Percentiles rank a stretch among this genome's conserved stretches.
phyloP scores from a whole-genome alignment of 1,140 invertebrate species.

The Papilio dardanus region DNA sequence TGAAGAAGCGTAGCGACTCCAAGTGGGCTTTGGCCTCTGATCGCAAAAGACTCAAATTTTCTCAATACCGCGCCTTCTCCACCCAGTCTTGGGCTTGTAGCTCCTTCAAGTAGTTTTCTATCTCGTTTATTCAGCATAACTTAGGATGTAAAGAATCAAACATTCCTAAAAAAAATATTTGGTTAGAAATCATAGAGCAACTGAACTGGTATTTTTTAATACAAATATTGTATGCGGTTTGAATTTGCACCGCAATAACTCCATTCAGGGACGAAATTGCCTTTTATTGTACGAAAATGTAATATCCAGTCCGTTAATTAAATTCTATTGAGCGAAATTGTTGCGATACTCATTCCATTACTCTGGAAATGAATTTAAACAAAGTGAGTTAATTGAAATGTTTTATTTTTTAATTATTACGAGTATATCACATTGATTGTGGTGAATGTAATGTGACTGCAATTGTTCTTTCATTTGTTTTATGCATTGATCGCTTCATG shows the following conservation, averaged over 20 bases:
- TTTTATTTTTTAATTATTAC: background rate
- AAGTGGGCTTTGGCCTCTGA: too few relatives aligned
- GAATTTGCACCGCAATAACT: constrained; percentile 1
- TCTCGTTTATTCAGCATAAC: too few relatives aligned
- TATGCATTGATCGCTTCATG: too few relatives aligned
- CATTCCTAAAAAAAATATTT: too few relatives aligned
- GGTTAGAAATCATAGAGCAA: background rate
- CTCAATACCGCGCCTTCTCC: too few relatives aligned
- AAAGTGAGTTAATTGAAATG: constrained; percentile 7
- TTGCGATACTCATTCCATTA: constrained; percentile 9
- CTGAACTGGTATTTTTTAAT: background rate
- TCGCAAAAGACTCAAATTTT: too few relatives aligned
- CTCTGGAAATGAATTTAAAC: constrained; percentile 1
- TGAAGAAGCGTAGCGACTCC: too few relatives aligned
- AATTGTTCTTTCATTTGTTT: background rate
- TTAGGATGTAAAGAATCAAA: too few relatives aligned
- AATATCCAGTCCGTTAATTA: constrained; percentile 23
- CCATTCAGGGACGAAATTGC: background rate
- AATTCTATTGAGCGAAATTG: constrained; percentile 7
- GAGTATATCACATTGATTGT: background rate
- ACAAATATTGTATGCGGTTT: constrained; percentile 4
- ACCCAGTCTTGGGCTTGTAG: too few relatives aligned
- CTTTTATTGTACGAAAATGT: constrained; percentile 23
- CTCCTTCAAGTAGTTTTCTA: too few relatives aligned
- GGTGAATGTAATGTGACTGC: background rate